Conservation (phyloP, 2,888 invertebrate genomes). For the Cyclophora albipunctata region DNA sequence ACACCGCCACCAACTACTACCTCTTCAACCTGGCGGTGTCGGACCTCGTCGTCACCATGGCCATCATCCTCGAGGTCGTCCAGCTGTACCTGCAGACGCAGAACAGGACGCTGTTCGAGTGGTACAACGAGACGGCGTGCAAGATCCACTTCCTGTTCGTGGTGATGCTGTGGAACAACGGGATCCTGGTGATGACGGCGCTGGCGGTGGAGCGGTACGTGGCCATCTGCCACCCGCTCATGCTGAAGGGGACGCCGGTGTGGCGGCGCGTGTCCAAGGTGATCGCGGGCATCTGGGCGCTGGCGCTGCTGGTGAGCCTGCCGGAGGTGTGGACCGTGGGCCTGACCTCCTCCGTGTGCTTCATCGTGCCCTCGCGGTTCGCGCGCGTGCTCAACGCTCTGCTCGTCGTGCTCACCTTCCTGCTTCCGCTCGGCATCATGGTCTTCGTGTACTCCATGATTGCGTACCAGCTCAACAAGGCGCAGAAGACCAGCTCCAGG, state of each 20-base stretch:
- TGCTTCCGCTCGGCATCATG: conserved; percentile 44
- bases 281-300: conserved; percentile 36
- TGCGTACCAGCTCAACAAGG: conserved; percentile 38
- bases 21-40: conserved; percentile 56
- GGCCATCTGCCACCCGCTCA: conserved; percentile 43
- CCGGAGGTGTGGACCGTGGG: conserved; percentile 42
- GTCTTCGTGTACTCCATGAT: conserved; percentile 45
- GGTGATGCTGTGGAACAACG: conserved; percentile 41
- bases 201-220: conserved; percentile 47
- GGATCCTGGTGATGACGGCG: conserved; percentile 45
- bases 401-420: conserved; percentile 37
- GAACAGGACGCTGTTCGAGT: conserved; percentile 2
- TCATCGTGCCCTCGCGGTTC: conserved; percentile 32
- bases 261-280: conserved; percentile 40
- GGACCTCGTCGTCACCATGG: conserved; percentile 48
- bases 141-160: conserved; percentile 41
- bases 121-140: conserved; percentile 31
- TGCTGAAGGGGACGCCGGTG: conserved; percentile 31
- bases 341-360: conserved; percentile 34
- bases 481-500: conserved; percentile 25
- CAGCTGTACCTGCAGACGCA: conserved; percentile 23
- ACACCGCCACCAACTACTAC: conserved; percentile 58
- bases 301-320: conserved; percentile 37
- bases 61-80: conserved; percentile 39
- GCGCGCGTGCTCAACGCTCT: conserved; percentile 38